Evolutionary conservation across 2,113 vertebrate species (phyloP).

Genomic region (Kryptolebias marmoratus): DNA sequence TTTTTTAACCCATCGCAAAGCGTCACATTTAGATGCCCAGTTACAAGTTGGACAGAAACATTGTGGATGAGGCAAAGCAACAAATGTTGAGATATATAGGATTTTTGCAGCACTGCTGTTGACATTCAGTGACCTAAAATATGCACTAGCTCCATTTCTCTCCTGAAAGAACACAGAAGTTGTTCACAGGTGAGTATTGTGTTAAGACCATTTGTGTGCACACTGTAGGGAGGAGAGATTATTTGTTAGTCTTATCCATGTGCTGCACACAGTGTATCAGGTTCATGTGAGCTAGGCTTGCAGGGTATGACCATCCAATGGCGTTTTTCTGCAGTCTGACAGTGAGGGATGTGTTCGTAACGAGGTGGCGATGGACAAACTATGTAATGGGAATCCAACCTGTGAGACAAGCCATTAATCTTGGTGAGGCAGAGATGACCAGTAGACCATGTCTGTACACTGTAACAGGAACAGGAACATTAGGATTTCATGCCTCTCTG

Average conservation of each 20-base stretch:
- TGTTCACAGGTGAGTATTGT: neutral
- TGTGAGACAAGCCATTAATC: constrained; percentile 76
- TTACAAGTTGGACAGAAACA: neutral
- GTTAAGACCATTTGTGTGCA: constrained; percentile 23
- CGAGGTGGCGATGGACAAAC: constrained; percentile 77
- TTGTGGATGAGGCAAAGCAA: neutral
- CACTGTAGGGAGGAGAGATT: neutral
- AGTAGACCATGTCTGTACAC: constrained; percentile 67
- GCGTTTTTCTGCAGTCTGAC: constrained; percentile 55
- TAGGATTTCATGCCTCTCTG: constrained; percentile 60
- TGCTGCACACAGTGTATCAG: constrained; percentile 49
- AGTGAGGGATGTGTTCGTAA: constrained; percentile 76
- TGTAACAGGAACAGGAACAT: constrained; percentile 69
- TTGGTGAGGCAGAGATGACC: constrained; percentile 67
- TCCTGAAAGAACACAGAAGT: neutral
- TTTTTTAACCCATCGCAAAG: constrained; percentile 1
- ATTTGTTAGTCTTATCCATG: constrained; percentile 49
- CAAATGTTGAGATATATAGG: neutral
- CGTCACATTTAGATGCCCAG: constrained; percentile 14
- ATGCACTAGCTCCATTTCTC: neutral
- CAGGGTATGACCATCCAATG: constrained; percentile 39
- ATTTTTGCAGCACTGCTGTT: neutral
- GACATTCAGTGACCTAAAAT: neutral
- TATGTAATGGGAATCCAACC: constrained; percentile 76
- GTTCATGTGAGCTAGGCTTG: constrained; percentile 53